These are phyloP conservation scores for Orthonychiurus folsomi DNA, from an alignment of 2,888 invertebrate genomes.

Conservation along the genomic window DNA sequence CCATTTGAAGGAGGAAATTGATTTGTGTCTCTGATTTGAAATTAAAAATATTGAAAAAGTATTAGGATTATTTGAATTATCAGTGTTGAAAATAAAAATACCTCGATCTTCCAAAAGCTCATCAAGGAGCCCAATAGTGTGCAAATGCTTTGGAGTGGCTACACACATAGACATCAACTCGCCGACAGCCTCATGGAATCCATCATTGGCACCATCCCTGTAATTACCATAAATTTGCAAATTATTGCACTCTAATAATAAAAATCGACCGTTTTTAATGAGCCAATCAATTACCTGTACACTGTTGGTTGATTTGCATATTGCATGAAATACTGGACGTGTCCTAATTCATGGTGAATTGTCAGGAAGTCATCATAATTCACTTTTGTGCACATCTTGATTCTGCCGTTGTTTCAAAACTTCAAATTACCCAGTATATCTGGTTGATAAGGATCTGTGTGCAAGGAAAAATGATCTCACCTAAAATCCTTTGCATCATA, in stretches of 20 bases:
- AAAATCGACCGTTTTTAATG: neutral
- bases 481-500: conserved; percentile 73
- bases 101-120: conserved; percentile 40
- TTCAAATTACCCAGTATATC: conserved; percentile 1
- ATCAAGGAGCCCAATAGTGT: conserved; percentile 43
- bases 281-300: conserved; percentile 56
- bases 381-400: conserved; percentile 73
- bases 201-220: conserved; percentile 42
- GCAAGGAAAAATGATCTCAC: conserved; percentile 50
- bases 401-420: conserved; percentile 49
- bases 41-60: neutral
- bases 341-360: conserved; percentile 80
- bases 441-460: too few species aligned
- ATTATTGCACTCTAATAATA: too few species aligned
- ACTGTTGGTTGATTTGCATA: conserved; percentile 62
- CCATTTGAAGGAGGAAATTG: conserved; percentile 43
- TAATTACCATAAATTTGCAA: neutral
- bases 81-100: too few species aligned
- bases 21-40: conserved; percentile 42
- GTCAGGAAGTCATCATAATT: conserved; percentile 66
- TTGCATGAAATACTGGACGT: conserved; percentile 65
- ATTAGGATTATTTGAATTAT: neutral
- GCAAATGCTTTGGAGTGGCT: conserved; percentile 45
- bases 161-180: conserved; percentile 44
- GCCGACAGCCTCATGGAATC: conserved; percentile 44